Evolutionary conservation across 2,797 vertebrate species (phyloP).

Genomic region (Nyctalus aviator): DNA sequence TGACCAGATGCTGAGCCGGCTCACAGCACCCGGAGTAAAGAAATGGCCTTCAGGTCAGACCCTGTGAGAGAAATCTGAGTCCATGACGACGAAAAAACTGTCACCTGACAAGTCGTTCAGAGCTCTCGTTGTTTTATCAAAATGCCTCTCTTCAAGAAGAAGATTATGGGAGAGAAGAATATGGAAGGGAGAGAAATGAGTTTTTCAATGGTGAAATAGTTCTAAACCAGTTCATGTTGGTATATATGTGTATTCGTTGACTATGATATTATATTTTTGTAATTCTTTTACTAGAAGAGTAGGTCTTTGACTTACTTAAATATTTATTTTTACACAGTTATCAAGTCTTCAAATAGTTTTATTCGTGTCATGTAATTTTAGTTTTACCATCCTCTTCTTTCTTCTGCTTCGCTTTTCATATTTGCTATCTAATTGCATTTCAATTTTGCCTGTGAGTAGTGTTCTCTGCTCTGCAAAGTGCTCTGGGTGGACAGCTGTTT

Average conservation of each 20-base stretch:
- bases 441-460: background rate
- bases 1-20: background rate
- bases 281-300: background rate
- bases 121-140: background rate
- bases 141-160: background rate
- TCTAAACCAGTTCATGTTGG: background rate
- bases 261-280: constrained; percentile 13
- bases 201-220: background rate
- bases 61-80: background rate
- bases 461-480: background rate
- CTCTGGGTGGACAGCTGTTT: background rate
- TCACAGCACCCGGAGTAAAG: background rate
- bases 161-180: background rate
- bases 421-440: background rate
- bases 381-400: background rate
- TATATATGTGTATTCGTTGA: background rate
- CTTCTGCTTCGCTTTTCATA: background rate
- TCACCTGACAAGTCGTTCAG: background rate
- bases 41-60: background rate
- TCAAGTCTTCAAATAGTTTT: background rate
- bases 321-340: constrained; percentile 48
- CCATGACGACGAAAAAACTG: background rate
- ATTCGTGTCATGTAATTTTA: background rate
- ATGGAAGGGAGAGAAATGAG: background rate
- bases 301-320: background rate